These are phyloP conservation scores for Pterocles burchelli DNA, from an alignment of 2,113 vertebrate genomes.

Conservation along the genomic window DNA sequence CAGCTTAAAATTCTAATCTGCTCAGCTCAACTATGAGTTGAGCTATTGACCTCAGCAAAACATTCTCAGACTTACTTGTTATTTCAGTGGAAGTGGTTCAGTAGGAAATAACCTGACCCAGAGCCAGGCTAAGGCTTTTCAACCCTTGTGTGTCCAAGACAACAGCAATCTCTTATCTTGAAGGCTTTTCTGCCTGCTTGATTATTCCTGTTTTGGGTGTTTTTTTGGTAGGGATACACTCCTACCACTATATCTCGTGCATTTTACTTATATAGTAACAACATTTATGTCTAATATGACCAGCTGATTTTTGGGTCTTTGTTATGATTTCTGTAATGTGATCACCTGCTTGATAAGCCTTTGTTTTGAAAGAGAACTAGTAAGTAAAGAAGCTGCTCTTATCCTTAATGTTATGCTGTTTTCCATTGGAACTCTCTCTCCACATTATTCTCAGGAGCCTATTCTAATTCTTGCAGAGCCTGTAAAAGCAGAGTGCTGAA, in stretches of 20 bases:
- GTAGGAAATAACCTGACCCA: not conserved
- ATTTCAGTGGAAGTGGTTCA: conserved; percentile 12
- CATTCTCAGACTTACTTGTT: not conserved
- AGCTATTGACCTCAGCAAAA: not conserved
- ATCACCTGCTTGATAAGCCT: not conserved
- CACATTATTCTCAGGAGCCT: not conserved
- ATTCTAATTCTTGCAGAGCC: not conserved
- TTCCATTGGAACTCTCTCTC: not conserved
- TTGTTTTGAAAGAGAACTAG: not conserved
- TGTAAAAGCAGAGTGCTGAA: not conserved
- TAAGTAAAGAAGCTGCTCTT: not conserved
- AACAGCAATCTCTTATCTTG: not conserved
- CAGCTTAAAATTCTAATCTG: conserved; percentile 31
- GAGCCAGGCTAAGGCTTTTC: not conserved
- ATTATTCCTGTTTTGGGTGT: not conserved
- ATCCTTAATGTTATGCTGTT: not conserved
- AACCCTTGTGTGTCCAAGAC: not conserved
- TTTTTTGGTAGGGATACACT: not conserved
- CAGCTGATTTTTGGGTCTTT: not conserved
- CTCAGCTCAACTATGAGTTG: not conserved
- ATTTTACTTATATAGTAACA: not conserved
- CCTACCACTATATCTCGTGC: not conserved
- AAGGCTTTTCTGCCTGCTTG: not conserved
- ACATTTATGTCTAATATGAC: not conserved
- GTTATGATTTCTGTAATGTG: not conserved